A percentile compares a stretch with the other conserved stretches of the same genome.
Evolutionary conservation across 2,797 vertebrate genomes (phyloP).

Genomic region (Hippoglossus hippoglossus): DNA sequence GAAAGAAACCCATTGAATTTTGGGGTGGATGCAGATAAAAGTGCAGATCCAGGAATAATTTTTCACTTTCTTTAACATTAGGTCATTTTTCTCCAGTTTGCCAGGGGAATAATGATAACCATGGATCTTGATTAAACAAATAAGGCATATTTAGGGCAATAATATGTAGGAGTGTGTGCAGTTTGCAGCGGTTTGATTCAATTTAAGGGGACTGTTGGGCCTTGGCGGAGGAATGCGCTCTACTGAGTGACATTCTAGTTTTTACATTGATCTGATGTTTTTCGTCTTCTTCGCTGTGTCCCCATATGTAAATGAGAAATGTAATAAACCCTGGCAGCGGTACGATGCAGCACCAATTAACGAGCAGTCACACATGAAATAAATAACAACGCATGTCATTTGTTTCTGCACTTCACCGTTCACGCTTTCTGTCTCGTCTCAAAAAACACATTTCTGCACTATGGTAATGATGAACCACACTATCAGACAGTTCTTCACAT

Average conservation of each 20-base stretch:
- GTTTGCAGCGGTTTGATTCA: no score
- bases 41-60: no score
- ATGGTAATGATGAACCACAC: neutral
- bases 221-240: no score
- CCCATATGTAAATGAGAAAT: neutral
- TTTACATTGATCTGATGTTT: neutral
- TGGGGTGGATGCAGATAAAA: no score
- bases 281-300: neutral
- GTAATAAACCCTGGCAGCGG: neutral
- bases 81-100: no score
- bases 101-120: no score
- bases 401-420: neutral
- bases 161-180: no score
- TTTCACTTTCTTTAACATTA: no score
- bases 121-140: no score
- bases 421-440: neutral
- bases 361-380: neutral
- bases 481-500: neutral
- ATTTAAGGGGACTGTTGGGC: no score
- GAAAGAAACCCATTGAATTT: no score
- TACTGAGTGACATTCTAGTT: neutral
- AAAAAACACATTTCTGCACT: neutral
- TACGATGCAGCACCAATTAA: slow-evolving; percentile 1
- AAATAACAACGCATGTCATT: neutral
- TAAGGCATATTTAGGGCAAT: no score